A percentile compares a stretch with the other conserved stretches of the same genome.
These are phyloP conservation scores for Parascotia fuliginaria DNA, from an alignment of 2,888 invertebrate genomes.

Conservation along the genomic window DNA sequence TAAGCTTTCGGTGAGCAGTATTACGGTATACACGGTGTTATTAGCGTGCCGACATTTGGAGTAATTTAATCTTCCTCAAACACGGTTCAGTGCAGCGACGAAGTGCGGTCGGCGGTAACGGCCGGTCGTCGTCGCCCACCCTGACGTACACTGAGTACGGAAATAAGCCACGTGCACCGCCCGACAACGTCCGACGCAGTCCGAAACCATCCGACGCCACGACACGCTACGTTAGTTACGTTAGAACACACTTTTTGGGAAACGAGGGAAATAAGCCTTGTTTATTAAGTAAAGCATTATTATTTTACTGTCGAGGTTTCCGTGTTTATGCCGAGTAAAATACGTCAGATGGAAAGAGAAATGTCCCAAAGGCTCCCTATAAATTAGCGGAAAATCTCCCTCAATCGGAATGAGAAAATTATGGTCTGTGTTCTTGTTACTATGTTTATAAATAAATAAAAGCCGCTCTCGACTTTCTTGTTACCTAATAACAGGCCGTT, in stretches of 20 bases:
- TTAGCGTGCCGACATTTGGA: conserved; percentile 57
- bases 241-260: conserved; percentile 42
- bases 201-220: conserved; percentile 15
- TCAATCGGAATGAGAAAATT: conserved; percentile 25
- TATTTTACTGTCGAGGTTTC: conserved; percentile 35
- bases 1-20: conserved; percentile 44
- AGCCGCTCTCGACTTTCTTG: background rate
- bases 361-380: conserved; percentile 26
- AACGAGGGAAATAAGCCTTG: conserved; percentile 44
- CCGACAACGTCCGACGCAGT: conserved; percentile 13
- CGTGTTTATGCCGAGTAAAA: conserved; percentile 31
- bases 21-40: conserved; percentile 42
- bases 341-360: conserved; percentile 37
- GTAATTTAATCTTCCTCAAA: conserved; percentile 72
- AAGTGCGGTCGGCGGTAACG: conserved; percentile 44
- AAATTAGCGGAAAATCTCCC: conserved; percentile 32
- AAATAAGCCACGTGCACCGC: conserved; percentile 44
- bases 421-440: conserved; percentile 6
- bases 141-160: conserved; percentile 16
- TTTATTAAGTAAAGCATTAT: conserved; percentile 46
- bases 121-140: conserved; percentile 28
- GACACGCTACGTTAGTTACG: conserved; percentile 50
- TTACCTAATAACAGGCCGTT: background rate
- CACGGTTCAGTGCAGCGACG: conserved; percentile 33
- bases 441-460: conserved; percentile 10